Evolutionary conservation across 2,888 invertebrate genomes (phyloP).

Genomic region (Plagodis dolabraria): DNA sequence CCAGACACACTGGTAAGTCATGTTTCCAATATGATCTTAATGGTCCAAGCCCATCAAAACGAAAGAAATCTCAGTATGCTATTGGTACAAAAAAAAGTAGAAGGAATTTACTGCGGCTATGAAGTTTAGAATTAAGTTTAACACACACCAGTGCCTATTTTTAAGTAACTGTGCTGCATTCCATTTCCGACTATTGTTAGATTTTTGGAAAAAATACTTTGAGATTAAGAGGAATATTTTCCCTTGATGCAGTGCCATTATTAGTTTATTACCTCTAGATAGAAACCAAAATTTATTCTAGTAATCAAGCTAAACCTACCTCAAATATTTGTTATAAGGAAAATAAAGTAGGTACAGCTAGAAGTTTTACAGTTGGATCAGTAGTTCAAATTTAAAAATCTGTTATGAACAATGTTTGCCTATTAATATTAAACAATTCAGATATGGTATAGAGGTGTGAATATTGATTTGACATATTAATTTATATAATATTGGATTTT

Average conservation of each 20-base stretch:
- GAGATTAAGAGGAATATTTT: constrained; percentile 37
- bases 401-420: not conserved
- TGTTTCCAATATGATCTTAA: constrained; percentile 74
- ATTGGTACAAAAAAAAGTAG: constrained; percentile 75
- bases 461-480: no score
- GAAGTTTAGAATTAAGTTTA: constrained; percentile 41
- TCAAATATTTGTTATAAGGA: constrained; percentile 31
- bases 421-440: constrained; percentile 7
- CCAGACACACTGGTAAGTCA: constrained; percentile 69
- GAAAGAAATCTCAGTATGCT: constrained; percentile 66
- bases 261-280: constrained; percentile 28
- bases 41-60: constrained; percentile 79
- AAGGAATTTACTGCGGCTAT: constrained; percentile 73
- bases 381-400: constrained; percentile 7
- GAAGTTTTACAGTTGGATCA: constrained; percentile 15
- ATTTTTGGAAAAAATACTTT: constrained; percentile 32
- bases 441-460: no score
- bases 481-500: constrained; percentile 7
- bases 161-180: constrained; percentile 59
- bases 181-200: constrained; percentile 55
- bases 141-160: constrained; percentile 56
- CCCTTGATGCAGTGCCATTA: constrained; percentile 37
- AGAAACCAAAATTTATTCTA: constrained; percentile 29
- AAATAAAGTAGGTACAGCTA: constrained; percentile 36
- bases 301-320: constrained; percentile 34